Conservation (phyloP, 2,113 vertebrate species). For the Bolborhynchus lineola region DNA sequence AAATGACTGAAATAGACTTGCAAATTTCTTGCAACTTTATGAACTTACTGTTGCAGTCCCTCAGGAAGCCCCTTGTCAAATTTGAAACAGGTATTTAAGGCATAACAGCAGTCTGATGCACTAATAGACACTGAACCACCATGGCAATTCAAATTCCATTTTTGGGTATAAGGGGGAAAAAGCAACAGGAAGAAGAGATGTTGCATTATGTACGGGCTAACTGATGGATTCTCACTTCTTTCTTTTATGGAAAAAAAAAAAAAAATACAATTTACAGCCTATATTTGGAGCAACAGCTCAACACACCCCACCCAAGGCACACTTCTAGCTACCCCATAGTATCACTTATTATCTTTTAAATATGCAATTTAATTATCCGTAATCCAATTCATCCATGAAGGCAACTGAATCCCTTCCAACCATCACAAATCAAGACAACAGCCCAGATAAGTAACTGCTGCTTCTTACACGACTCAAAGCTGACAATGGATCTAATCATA, state of each 20-base stretch:
- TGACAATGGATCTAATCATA: neutral
- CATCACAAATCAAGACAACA: neutral
- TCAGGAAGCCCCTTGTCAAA: neutral
- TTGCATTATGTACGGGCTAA: neutral
- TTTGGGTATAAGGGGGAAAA: neutral
- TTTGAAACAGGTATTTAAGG: neutral
- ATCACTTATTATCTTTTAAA: neutral
- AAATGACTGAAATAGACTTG: neutral
- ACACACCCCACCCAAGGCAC: neutral
- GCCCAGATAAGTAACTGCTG: fast-evolving
- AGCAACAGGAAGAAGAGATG: neutral
- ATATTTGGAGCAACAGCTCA: neutral
- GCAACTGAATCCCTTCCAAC: neutral
- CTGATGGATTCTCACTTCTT: neutral
- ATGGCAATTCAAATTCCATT: neutral
- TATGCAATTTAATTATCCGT: neutral
- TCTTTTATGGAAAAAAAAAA: neutral
- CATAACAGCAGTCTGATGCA: neutral
- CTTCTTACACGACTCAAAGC: neutral
- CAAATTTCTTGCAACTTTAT: neutral
- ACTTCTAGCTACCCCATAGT: neutral
- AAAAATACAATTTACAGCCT: neutral
- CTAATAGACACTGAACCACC: neutral
- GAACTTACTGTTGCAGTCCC: neutral
- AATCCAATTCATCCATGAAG: neutral